These are phyloP conservation scores for Platycercus adscitus DNA, from an alignment of 2,113 vertebrate genomes.

Conservation along the genomic window DNA sequence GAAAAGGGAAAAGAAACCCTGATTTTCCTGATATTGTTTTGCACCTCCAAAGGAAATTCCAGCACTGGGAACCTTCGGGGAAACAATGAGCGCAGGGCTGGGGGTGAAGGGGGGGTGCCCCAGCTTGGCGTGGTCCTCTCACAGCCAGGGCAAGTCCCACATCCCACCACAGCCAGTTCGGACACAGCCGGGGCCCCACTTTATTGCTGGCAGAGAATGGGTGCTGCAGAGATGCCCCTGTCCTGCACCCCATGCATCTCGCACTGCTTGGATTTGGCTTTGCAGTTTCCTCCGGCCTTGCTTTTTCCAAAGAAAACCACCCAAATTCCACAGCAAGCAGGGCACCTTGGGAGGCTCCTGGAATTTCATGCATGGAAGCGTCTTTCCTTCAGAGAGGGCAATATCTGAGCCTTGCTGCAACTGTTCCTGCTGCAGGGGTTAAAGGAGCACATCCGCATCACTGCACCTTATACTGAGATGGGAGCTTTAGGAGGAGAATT, in stretches of 20 bases:
- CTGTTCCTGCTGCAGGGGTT: not conserved
- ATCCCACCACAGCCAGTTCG: not conserved
- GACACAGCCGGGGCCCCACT: not conserved
- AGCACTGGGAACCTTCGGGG: not conserved
- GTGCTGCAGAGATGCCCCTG: too few relatives aligned
- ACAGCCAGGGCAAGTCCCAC: not conserved
- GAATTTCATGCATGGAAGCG: accelerated
- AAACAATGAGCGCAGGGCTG: not conserved
- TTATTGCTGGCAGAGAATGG: not conserved
- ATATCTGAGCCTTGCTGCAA: not conserved
- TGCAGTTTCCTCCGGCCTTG: not conserved
- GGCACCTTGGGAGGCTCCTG: not conserved
- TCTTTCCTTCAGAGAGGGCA: not conserved
- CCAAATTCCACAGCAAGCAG: not conserved
- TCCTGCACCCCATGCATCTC: not conserved
- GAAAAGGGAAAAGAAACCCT: not conserved
- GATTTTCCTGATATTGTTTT: conserved; percentile 29
- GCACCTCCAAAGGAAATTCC: conserved; percentile 18
- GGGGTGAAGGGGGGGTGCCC: not conserved
- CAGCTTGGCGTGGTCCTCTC: not conserved
- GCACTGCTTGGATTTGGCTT: not conserved
- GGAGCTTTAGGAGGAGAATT: not conserved
- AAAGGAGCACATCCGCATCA: not conserved
- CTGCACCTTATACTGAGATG: not conserved
- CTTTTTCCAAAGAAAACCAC: not conserved